Base-by-base conservation (phyloP, 1,140 invertebrate genomes). In the Ectropis grisescens region DNA sequence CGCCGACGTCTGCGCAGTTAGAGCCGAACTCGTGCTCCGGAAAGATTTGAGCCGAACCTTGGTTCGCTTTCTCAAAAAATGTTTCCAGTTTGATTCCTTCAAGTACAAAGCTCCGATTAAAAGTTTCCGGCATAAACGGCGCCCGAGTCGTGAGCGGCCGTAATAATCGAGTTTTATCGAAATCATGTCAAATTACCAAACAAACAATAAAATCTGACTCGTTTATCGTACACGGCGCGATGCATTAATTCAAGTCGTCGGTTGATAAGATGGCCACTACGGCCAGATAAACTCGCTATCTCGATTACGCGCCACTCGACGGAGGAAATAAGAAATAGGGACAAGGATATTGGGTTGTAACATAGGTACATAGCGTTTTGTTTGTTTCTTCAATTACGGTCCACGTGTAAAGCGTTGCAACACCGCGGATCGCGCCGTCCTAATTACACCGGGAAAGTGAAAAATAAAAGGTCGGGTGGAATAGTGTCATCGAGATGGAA, bases 311-410 rank as follows among this genome's bases (percentile, higher is more conserved):
- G 53, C 54, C 53, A 58, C 56, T 55, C 58, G 22, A 46, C 47
- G 61, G 60, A 78, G 67, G 65, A 78, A 72, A 66, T 52, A 47
- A 60, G 59, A 70, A 78, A 72, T 60, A 61, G 66, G 75, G 75
- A 57, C 75, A 80, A 80, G 75, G 70, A 68, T 76, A 59, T 56
- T 37, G 44, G 39, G 37, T 51, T 50, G 48, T 27, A 19, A 19
- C 8, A 19, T n/a, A n/a, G 41, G 41, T 45, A 61, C 50, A 66
- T 58, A 61, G 62, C 29, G 41, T 31, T 59, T 59, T 66, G 58
- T 65, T 72, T 70, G 67, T 72, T 66, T 70, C 67, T 50, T 69
- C 53, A 62, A 66, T 71, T 64, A 58, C 49, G 39, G 28, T 47
- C 58, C 66, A 65, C 67, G 74, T 71, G 70, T 66, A 66, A 42